phyloP scores from a whole-genome alignment of 2,113 vertebrate genomes.

The Sminthopsis crassicaudata region DNA sequence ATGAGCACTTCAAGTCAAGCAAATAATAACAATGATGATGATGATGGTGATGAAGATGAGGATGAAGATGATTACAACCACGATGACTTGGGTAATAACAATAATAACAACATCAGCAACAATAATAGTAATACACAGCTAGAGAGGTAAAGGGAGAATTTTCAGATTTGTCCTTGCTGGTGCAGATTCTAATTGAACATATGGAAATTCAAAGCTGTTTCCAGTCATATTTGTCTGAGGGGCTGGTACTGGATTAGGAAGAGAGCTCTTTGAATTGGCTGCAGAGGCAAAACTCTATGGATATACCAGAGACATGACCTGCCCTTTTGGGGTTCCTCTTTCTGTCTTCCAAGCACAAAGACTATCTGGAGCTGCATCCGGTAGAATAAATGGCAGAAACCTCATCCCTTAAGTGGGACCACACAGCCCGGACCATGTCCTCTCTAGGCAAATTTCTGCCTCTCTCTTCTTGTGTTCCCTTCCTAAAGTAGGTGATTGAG shows the following conservation, averaged over 20 bases:
- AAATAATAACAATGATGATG: neutral
- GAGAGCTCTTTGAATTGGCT: neutral
- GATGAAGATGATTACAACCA: too few relatives aligned
- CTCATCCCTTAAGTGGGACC: too few relatives aligned
- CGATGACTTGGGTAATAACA: neutral
- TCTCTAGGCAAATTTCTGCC: too few relatives aligned
- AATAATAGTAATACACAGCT: neutral
- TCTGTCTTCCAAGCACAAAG: too few relatives aligned
- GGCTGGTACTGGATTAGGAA: neutral
- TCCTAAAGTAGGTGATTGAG: too few relatives aligned
- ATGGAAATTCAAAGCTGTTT: neutral
- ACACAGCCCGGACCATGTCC: too few relatives aligned
- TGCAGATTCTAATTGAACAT: neutral
- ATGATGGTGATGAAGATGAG: neutral
- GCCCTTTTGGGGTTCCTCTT: neutral
- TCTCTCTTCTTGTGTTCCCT: too few relatives aligned
- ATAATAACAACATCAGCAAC: neutral
- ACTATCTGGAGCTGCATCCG: too few relatives aligned
- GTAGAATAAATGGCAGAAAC: too few relatives aligned
- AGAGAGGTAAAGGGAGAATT: neutral
- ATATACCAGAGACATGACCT: neutral
- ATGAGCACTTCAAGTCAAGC: neutral
- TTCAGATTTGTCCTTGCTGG: neutral
- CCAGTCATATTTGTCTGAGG: neutral
- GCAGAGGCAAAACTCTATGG: neutral